These are phyloP conservation scores for Diaprepes abbreviatus DNA, from an alignment of 2,888 invertebrate genomes.

Conservation along the genomic window DNA sequence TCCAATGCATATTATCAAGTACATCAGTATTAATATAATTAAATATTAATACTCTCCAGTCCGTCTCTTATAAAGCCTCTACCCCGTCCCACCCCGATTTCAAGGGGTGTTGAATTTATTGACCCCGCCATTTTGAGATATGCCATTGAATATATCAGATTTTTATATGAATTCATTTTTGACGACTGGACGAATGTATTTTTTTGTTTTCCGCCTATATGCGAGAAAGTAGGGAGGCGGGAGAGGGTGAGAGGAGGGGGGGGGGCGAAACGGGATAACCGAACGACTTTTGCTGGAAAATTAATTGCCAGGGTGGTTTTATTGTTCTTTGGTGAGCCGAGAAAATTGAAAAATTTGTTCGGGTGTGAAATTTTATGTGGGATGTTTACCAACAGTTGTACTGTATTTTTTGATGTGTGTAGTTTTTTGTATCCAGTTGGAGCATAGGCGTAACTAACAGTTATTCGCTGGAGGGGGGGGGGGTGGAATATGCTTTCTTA, in stretches of 20 bases:
- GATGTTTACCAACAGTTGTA: not conserved
- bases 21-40: too few species aligned
- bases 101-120: constrained; percentile 50
- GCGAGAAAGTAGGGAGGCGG: constrained; percentile 8
- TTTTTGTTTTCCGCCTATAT: constrained; percentile 44
- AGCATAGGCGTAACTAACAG: too few species aligned
- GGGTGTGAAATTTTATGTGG: constrained; percentile 34
- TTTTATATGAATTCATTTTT: constrained; percentile 53
- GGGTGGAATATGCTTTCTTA: too few species aligned
- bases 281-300: constrained; percentile 50
- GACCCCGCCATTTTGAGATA: constrained; percentile 50
- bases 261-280: constrained; percentile 27
- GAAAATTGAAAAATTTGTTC: constrained; percentile 47
- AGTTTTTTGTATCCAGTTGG: too few species aligned
- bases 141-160: constrained; percentile 53
- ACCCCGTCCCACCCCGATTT: constrained; percentile 41
- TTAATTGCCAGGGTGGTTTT: constrained; percentile 50
- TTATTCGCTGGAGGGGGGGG: too few species aligned
- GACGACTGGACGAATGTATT: constrained; percentile 51
- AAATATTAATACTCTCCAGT: too few species aligned
- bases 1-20: too few species aligned
- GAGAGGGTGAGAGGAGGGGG: constrained; percentile 5
- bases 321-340: constrained; percentile 42
- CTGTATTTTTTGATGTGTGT: too few species aligned
- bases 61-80: constrained; percentile 1